Base-by-base conservation (phyloP, 2,797 vertebrate species). In the Linurgus olivaceus region DNA sequence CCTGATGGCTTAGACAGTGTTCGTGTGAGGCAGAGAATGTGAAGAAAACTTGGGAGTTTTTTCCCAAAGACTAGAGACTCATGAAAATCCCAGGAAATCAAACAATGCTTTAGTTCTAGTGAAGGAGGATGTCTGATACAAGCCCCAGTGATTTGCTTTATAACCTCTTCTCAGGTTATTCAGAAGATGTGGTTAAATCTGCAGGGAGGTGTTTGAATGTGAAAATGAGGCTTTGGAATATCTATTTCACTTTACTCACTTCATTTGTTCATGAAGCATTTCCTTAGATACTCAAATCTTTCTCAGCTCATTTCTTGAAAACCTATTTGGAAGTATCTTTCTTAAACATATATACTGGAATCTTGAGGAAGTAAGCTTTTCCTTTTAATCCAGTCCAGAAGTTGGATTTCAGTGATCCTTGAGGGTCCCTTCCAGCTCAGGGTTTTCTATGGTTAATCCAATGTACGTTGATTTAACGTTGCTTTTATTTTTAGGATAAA, bases 401-500 rank as follows among this genome's bases (percentile, higher is more conserved):
- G 18, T 0, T 83, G 21, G 33, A 71, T 18, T 77, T 65, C 17
- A 31, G 29, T 26, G 29, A 20, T 65, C 51, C 33, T 28, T 35
- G 33, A 31, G 29, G 26, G 9, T 52, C 29, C 13, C 15, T 71
- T 72, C 38, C 33, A 77, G 16, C 31, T 59, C 29, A 20, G 45
- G 31, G 15, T 72, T 57, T 59, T 78, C 38, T 47, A 1, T 29
- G 25, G 11, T 81, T 40, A 4, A 37, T 72, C 4, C 18, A 28
- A 3, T 0, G 0, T 52, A 5, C 0, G 0, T 31, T 89, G 54
- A 23, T 62, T 59, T 72, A 42, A 58, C 2, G 0, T 14, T 66
- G 38, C 52, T 77, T 80, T 84, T 70, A 9, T 62, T 96, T 97
- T 96, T 66, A 98, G 96, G 91, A 61, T 88, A 85, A 96, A 88